Conservation (phyloP, 1,140 invertebrate genomes). For the Colletes latitarsis region DNA sequence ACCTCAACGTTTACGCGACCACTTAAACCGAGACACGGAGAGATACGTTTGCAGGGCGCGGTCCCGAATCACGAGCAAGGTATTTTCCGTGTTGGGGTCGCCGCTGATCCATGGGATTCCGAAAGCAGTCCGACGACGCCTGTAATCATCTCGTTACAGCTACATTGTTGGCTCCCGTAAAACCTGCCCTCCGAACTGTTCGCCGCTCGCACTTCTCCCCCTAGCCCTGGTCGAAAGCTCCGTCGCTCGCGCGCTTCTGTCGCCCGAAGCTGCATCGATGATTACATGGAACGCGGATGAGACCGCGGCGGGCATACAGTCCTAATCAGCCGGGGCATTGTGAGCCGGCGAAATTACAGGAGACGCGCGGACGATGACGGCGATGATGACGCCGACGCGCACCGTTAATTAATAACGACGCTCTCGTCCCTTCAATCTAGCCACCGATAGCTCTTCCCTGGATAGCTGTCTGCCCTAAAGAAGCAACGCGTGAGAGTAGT, state of each 20-base stretch:
- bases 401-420: conserved; percentile 50
- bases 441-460: neutral
- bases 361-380: conserved; percentile 46
- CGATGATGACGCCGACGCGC: conserved; percentile 25
- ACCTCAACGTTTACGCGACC: conserved; percentile 45
- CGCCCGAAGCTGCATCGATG: conserved; percentile 62
- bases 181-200: conserved; percentile 36
- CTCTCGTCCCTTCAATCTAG: neutral
- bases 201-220: neutral
- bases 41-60: conserved; percentile 30
- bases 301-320: conserved; percentile 47
- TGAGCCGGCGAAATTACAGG: conserved; percentile 72
- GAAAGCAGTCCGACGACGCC: conserved; percentile 56
- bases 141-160: conserved; percentile 75
- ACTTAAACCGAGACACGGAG: conserved; percentile 56
- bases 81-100: conserved; percentile 41
- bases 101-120: conserved; percentile 54
- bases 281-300: conserved; percentile 66
- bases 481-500: neutral
- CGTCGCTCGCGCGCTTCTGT: neutral
- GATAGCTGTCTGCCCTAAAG: neutral
- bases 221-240: no score
- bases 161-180: conserved; percentile 66
- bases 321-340: conserved; percentile 74
- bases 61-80: conserved; percentile 30